Percentiles rank a stretch among this genome's conserved stretches.
Conservation (phyloP, 2,888 invertebrate genomes). For the Bellardia pandia region DNA sequence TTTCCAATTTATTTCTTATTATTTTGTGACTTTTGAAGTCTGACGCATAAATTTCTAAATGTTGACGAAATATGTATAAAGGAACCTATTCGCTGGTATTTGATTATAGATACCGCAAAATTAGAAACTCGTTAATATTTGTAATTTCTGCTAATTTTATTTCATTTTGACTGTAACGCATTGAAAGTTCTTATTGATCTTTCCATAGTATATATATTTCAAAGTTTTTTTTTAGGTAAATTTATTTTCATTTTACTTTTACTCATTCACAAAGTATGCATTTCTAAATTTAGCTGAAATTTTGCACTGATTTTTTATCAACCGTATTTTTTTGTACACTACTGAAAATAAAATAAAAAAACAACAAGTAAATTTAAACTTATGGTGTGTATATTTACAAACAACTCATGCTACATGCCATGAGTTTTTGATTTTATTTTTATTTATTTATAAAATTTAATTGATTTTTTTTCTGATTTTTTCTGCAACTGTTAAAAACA, state of each 20-base stretch:
- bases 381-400: slow-evolving; percentile 62
- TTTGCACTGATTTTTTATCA: slow-evolving; percentile 32
- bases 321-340: slow-evolving; percentile 28
- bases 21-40: no score
- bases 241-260: slow-evolving; percentile 55
- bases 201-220: not conserved
- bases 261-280: slow-evolving; percentile 69
- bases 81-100: no score
- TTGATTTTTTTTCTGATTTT: slow-evolving; percentile 24
- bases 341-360: slow-evolving; percentile 36
- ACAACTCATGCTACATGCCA: slow-evolving; percentile 45
- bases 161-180: not conserved
- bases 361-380: slow-evolving; percentile 55
- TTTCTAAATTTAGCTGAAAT: slow-evolving; percentile 60
- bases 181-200: slow-evolving; percentile 5
- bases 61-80: no score
- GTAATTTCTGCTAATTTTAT: no score
- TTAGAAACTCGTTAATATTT: not conserved
- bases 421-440: slow-evolving; percentile 52
- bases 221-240: not conserved
- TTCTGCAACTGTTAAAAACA: not conserved
- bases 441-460: slow-evolving; percentile 47
- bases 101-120: no score
- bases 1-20: no score
- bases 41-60: no score